phyloP scores from a whole-genome alignment of 1,140 invertebrate genomes.

The Cherax quadricarinatus region DNA sequence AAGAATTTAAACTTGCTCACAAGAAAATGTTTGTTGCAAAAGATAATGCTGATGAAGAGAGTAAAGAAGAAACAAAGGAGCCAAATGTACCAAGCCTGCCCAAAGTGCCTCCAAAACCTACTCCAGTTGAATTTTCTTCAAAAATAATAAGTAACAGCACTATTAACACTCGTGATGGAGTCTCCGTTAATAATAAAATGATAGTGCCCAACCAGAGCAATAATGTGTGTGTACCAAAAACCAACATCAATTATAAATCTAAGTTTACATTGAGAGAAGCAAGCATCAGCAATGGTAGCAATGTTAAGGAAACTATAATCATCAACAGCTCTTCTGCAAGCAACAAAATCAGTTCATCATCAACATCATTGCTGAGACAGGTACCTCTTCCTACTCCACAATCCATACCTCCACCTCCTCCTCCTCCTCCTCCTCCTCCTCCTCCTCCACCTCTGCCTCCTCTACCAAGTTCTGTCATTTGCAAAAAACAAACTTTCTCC shows the following conservation, averaged over 20 bases:
- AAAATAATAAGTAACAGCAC: conserved; percentile 44
- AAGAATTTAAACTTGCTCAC: conserved; percentile 91
- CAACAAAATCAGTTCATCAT: conserved; percentile 1
- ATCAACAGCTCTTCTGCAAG: not conserved
- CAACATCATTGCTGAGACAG: conserved; percentile 28
- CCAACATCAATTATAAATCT: not conserved
- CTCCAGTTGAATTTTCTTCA: conserved; percentile 23
- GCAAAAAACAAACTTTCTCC: not conserved
- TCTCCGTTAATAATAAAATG: not conserved
- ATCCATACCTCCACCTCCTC: not conserved
- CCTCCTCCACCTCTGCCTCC: not conserved
- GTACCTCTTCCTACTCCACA: conserved; percentile 29
- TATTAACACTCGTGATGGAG: not conserved
- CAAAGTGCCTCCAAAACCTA: not conserved
- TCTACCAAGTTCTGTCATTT: not conserved
- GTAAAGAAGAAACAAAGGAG: conserved; percentile 8
- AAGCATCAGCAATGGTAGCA: conserved; percentile 20
- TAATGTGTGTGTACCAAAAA: not conserved
- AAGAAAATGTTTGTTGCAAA: conserved; percentile 86
- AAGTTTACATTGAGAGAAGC: not conserved
- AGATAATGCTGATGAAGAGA: not conserved
- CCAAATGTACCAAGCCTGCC: not conserved
- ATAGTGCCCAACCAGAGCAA: not conserved
- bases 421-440: conserved; percentile 47
- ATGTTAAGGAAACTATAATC: not conserved